A percentile compares a stretch with the other conserved stretches of the same genome.
phyloP scores from a whole-genome alignment of 2,113 vertebrate species.

The Sinocyclocheilus anshuiensis region DNA sequence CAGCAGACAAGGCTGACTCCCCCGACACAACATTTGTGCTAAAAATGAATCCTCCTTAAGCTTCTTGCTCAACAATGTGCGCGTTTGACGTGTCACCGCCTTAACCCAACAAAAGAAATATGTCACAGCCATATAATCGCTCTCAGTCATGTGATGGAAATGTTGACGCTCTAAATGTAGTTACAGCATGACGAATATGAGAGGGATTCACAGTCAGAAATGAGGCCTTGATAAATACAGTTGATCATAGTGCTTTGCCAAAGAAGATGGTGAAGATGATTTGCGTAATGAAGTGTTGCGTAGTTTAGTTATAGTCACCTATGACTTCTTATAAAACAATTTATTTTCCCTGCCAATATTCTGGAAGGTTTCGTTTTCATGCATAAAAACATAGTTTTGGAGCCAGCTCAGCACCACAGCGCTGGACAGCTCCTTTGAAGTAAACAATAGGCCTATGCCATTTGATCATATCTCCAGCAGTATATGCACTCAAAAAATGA shows the following conservation, averaged over 20 bases:
- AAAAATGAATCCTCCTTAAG: conserved; percentile 44
- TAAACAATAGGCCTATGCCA: background rate
- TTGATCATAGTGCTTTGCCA: background rate
- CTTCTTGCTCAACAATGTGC: conserved; percentile 14
- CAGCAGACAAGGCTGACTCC: conserved; percentile 43
- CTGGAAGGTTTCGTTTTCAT: background rate
- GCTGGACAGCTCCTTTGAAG: conserved; percentile 52
- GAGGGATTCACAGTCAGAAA: background rate
- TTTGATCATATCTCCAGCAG: too few relatives aligned
- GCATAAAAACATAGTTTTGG: background rate
- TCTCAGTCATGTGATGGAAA: conserved; percentile 16
- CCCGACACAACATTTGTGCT: conserved; percentile 60
- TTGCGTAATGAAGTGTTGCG: too few relatives aligned
- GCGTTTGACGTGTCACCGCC: background rate
- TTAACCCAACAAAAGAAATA: conserved; percentile 9
- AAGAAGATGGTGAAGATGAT: too few relatives aligned
- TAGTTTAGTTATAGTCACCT: too few relatives aligned
- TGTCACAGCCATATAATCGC: background rate
- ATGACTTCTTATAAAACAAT: background rate
- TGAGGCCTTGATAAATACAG: background rate
- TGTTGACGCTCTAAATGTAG: background rate
- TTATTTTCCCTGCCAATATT: background rate
- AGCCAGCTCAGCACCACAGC: conserved; percentile 53
- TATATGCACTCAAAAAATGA: background rate
- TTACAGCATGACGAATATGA: background rate